These are phyloP conservation scores for Pteropus rufus DNA, from an alignment of 2,797 vertebrate species.

Conservation along the genomic window DNA sequence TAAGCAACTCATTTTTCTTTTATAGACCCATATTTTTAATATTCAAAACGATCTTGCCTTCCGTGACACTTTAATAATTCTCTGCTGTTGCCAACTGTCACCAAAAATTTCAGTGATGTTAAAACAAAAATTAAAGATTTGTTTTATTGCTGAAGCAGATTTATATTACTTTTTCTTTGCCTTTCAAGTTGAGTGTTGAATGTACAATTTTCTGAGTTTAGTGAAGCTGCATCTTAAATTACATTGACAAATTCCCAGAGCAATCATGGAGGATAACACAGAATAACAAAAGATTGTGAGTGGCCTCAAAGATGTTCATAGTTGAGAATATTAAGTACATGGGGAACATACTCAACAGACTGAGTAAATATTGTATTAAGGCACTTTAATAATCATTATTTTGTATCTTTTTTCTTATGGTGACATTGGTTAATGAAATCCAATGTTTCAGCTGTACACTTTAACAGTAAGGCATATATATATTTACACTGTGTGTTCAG, in stretches of 20 bases:
- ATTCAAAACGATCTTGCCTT: constrained; percentile 11
- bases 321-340: background rate
- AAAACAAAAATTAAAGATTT: background rate
- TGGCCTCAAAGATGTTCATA: background rate
- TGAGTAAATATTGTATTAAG: background rate
- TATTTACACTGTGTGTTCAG: too few relatives aligned
- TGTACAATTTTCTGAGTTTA: background rate
- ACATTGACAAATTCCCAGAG: background rate
- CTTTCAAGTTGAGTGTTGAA: constrained; percentile 1
- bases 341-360: background rate
- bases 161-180: background rate
- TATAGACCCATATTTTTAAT: background rate
- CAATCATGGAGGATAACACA: background rate
- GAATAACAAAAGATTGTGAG: background rate
- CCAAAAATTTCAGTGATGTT: background rate
- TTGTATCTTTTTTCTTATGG: background rate
- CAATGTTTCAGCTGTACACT: too few relatives aligned
- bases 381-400: background rate
- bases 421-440: too few relatives aligned
- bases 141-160: constrained; percentile 9
- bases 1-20: background rate
- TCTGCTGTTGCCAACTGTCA: background rate
- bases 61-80: background rate
- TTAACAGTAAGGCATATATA: too few relatives aligned
- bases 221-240: background rate